These are phyloP conservation scores for Hemibagrus wyckioides DNA, from an alignment of 2,113 vertebrate species.

Conservation along the genomic window DNA sequence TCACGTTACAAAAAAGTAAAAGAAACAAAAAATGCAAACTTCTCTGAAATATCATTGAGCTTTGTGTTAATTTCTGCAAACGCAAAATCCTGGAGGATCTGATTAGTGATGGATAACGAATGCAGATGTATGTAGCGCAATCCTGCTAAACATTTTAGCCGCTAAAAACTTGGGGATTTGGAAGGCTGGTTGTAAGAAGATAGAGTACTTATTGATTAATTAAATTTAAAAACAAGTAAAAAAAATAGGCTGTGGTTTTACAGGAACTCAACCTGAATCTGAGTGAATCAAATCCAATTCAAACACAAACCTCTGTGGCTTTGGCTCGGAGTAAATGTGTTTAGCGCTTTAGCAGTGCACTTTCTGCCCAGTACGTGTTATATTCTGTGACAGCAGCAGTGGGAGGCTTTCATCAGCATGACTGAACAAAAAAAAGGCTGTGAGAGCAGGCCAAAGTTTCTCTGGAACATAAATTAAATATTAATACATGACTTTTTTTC, in stretches of 20 bases:
- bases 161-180: not conserved
- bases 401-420: not conserved
- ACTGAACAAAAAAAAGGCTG: not conserved
- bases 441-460: not conserved
- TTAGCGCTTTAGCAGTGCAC: not conserved
- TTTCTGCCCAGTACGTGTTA: not conserved
- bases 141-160: not conserved
- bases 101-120: not conserved
- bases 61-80: no score
- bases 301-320: not conserved
- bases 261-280: not conserved
- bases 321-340: not conserved
- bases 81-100: no score
- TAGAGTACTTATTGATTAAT: slow-evolving; percentile 16
- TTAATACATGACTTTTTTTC: not conserved
- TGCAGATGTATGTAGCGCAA: not conserved
- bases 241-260: slow-evolving; percentile 5
- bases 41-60: no score
- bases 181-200: not conserved
- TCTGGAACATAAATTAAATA: not conserved
- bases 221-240: not conserved
- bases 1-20: no score
- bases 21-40: no score
- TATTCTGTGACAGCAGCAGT: not conserved
- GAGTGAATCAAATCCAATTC: not conserved